Base-by-base conservation (phyloP, 2,888 invertebrate genomes). In the Ctenicera cuprea region DNA sequence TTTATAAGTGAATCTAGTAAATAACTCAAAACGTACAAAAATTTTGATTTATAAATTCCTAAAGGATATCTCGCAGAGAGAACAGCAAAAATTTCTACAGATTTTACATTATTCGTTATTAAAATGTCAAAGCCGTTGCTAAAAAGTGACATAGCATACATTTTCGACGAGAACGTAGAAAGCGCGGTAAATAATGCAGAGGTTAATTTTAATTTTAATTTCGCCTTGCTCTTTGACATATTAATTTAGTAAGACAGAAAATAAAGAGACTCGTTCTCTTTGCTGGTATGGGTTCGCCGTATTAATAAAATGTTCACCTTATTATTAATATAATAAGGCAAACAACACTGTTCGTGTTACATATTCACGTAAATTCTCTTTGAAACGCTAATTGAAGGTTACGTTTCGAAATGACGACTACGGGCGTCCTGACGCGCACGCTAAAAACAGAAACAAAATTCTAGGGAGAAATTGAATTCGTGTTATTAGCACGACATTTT, bases 161-260 rank as follows among this genome's bases (percentile, higher is more conserved):
- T 68, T 65, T 69, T 69, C 18, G 22, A 64, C 30, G 65, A 30
- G 38, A 33, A 22, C 61, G n/a, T n/a, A 12, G 37, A 50, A 38
- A 57, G 33, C 65, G 38, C 59, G 38, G 75, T 75, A 75, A 77
- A 75, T 75, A 77, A 75, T 75, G 74, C 75, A 75, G 50, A 65
- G 57, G 61, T 65, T 70, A 75, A 77, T 77, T 77, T 76, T 77
- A 75, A 77, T 73, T 77, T 75, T 77, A 70, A 74, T 76, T 74
- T 72, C 68, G 68, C 71, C 59, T 65, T 71, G 61, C 66, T 52
- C 63, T 62, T 67, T 68, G 63, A 63, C 65, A 62, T 64, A 73
- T 68, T 68, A 68, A 72, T 62, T 67, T 67, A 3, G 37, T 30
- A 16, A 69, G 50, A 50, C 54, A 16, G 18, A 48, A 45, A 59